These are phyloP conservation scores for Coluber constrictor DNA, from an alignment of 2,797 vertebrate genomes.

Conservation along the genomic window DNA sequence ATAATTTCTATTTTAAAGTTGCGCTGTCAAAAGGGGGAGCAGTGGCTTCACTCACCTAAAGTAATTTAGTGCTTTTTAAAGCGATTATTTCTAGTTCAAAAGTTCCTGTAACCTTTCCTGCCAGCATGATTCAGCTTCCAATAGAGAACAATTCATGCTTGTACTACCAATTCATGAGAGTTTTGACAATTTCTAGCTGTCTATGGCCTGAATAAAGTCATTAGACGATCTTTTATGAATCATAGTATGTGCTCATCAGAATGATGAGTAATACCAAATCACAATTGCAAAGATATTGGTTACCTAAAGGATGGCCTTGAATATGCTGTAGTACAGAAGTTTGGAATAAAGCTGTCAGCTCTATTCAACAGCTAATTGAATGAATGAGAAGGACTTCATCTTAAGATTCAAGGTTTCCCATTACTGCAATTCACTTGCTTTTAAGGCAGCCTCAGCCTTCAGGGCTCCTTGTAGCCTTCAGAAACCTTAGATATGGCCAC, in stretches of 20 bases:
- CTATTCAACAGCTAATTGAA: not conserved
- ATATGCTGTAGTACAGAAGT: not conserved
- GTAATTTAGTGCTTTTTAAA: not conserved
- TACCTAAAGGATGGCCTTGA: not conserved
- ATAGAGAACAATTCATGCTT: constrained; percentile 1
- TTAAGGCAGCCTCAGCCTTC: not conserved
- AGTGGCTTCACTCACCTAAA: constrained; percentile 18
- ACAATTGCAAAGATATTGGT: not conserved
- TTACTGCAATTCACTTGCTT: not conserved
- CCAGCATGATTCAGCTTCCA: constrained; percentile 8
- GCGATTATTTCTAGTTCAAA: not conserved
- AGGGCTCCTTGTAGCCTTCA: not conserved
- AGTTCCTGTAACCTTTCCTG: not conserved
- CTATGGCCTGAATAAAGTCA: not conserved
- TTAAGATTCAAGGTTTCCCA: not conserved
- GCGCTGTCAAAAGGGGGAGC: constrained; percentile 7
- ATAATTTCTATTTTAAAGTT: constrained; percentile 19
- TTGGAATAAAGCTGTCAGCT: constrained; percentile 3
- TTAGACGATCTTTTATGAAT: constrained; percentile 7
- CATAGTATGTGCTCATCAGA: constrained; percentile 1
- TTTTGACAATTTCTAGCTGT: constrained; percentile 11
- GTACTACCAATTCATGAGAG: constrained; percentile 6
- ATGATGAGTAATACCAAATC: constrained; percentile 5
- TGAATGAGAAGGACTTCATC: not conserved
- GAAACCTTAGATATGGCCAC: not conserved